Base-by-base conservation (phyloP, 1,140 invertebrate genomes). In the Liolophura sinensis region DNA sequence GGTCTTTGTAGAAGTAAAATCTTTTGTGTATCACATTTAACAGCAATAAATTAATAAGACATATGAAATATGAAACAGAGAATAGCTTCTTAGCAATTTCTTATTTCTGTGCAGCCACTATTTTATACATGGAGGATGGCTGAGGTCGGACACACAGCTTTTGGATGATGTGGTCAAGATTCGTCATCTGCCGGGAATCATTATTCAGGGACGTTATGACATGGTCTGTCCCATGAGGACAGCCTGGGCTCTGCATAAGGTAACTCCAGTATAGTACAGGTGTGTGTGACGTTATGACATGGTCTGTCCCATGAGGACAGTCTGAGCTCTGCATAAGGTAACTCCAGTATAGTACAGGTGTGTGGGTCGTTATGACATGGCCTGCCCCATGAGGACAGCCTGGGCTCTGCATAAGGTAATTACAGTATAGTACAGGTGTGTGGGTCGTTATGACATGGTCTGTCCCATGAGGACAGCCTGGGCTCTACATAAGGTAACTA, bases 141-240 rank as follows among this genome's bases (percentile, higher is more conserved):
- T 84, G 40, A 65, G 78, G 20, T 60, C 52, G 14, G 76, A 80
- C n/a, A 67, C 50, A 24, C 76, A 82, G 50, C 58, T 84, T 0
- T 40, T 84, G 40, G 73, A 79, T 58, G 73, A 84, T 59, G 77
- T 80, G 4, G 72, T 73, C 52, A 82, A 82, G 57, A 80, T 84
- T 15, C 68, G 75, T 18, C 72, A 82, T 64, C 82, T 84, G 72
- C 82, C 82, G 3, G 71, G 69, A 16, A 78, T 78, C 14, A 82
- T 83, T 51, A 66, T 84, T 27, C 82, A 84, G 64, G 82, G 82
- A 18, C 69, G 82, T 16, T 83, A 83, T 72, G 82, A 84, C 62
- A 67, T 84, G 12, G 76, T 83, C 15, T 84, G 82, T 67, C 82
- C 82, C 0, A 65, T 71, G 24, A 74, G 74, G 27, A 78, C 79